Conservation (phyloP, 2,888 invertebrate genomes). For the Thumatha senex region DNA sequence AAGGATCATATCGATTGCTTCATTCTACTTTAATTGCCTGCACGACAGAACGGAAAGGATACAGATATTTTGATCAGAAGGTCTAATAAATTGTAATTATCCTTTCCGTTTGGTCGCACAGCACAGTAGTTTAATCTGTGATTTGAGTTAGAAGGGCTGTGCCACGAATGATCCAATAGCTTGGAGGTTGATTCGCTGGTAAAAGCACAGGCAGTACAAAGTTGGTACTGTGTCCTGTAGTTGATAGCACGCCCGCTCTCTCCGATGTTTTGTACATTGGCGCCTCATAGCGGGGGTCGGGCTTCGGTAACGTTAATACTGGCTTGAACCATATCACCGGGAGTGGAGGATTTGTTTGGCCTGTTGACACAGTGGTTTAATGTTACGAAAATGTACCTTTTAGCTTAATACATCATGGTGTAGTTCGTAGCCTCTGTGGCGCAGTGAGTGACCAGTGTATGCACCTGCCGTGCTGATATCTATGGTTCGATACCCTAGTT, state of each 20-base stretch:
- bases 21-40: too few relatives aligned
- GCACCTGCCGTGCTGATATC: too few relatives aligned
- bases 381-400: neutral
- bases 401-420: too few relatives aligned
- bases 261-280: constrained; percentile 95
- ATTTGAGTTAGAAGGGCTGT: constrained; percentile 94
- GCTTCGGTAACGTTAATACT: constrained; percentile 82
- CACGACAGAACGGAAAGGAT: too few relatives aligned
- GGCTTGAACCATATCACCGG: constrained; percentile 87
- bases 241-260: constrained; percentile 93
- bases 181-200: constrained; percentile 85
- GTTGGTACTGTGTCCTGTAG: constrained; percentile 97
- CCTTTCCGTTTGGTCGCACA: too few relatives aligned
- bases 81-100: too few relatives aligned
- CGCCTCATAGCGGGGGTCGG: constrained; percentile 87
- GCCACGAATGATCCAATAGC: constrained; percentile 95
- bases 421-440: too few relatives aligned
- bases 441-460: too few relatives aligned
- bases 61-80: too few relatives aligned
- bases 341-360: constrained; percentile 89
- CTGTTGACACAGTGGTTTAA: constrained; percentile 55
- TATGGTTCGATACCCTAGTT: too few relatives aligned
- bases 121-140: constrained; percentile 85
- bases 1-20: too few relatives aligned
- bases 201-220: constrained; percentile 92